A percentile compares a stretch with the other conserved stretches of the same genome.
Evolutionary conservation across 2,888 invertebrate genomes (phyloP).

Genomic region (Melanostoma scalare): DNA sequence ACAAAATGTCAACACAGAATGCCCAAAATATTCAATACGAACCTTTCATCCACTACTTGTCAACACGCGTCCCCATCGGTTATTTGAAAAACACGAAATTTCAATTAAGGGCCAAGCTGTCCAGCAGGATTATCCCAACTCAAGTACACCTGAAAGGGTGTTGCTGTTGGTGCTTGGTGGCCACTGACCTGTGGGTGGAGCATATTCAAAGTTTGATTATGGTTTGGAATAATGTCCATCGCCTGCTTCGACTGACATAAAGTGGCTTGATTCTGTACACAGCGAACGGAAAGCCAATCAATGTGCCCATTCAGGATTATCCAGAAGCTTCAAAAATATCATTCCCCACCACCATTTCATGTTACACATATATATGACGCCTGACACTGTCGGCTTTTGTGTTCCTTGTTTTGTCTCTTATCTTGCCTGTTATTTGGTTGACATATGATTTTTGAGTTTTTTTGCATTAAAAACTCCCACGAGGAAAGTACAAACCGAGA

Average conservation of each 20-base stretch:
- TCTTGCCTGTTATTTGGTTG: slow-evolving; percentile 20
- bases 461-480: slow-evolving; percentile 11
- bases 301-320: slow-evolving; percentile 45
- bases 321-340: slow-evolving; percentile 30
- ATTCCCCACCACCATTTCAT: background rate
- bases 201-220: slow-evolving; percentile 23
- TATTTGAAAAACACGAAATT: slow-evolving; percentile 66
- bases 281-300: slow-evolving; percentile 46
- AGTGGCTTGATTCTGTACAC: slow-evolving; percentile 52
- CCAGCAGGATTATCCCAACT: slow-evolving; percentile 56
- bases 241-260: slow-evolving; percentile 54
- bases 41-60: slow-evolving; percentile 18
- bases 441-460: slow-evolving; percentile 33
- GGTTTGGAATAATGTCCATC: slow-evolving; percentile 45
- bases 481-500: slow-evolving; percentile 3
- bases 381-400: slow-evolving; percentile 17
- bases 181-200: background rate
- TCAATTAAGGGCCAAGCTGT: slow-evolving; percentile 58
- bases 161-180: slow-evolving; percentile 6
- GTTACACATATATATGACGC: background rate
- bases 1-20: background rate
- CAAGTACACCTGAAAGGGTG: slow-evolving; percentile 43
- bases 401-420: slow-evolving; percentile 3
- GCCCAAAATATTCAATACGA: background rate
- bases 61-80: slow-evolving; percentile 3